Evolutionary conservation across 1,140 invertebrate genomes (phyloP).

Genomic region (Heliothis subflexa): DNA sequence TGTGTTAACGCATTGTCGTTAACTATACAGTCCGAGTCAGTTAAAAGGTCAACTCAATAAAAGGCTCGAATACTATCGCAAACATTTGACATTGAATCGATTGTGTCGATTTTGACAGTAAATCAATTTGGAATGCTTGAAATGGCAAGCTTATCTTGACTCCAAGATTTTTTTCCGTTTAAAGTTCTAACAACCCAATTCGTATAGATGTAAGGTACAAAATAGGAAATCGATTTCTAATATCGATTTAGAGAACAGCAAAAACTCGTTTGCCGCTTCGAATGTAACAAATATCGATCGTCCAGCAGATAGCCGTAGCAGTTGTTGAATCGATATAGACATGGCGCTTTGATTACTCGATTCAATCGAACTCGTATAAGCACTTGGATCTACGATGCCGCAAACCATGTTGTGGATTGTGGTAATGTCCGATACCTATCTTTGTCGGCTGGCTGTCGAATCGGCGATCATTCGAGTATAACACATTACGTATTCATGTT

Average conservation of each 20-base stretch:
- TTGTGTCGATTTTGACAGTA: slow-evolving; percentile 80
- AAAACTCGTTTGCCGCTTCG: slow-evolving; percentile 58
- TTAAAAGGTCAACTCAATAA: slow-evolving; percentile 70
- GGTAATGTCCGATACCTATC: slow-evolving; percentile 76
- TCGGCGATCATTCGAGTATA: slow-evolving; percentile 70
- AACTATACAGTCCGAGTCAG: slow-evolving; percentile 49
- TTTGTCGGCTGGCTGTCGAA: slow-evolving; percentile 70
- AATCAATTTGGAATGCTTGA: slow-evolving; percentile 73
- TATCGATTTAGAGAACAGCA: slow-evolving; percentile 45
- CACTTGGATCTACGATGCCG: slow-evolving; percentile 62
- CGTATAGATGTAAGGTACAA: slow-evolving; percentile 32
- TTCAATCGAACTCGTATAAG: slow-evolving; percentile 77
- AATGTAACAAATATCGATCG: slow-evolving; percentile 83
- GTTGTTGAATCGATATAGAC: slow-evolving; percentile 83
- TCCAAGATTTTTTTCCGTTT: neutral
- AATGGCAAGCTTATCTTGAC: slow-evolving; percentile 12
- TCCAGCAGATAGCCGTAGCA: slow-evolving; percentile 74
- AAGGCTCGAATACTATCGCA: slow-evolving; percentile 70
- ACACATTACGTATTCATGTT: slow-evolving; percentile 75
- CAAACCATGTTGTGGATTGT: slow-evolving; percentile 68
- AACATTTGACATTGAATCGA: slow-evolving; percentile 75
- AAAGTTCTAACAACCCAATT: slow-evolving; percentile 8
- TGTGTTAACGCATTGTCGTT: slow-evolving; percentile 58
- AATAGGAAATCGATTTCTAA: slow-evolving; percentile 32
- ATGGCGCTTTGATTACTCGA: slow-evolving; percentile 82